Percentiles rank a stretch among this genome's conserved stretches.
Conservation (phyloP, 1,140 invertebrate genomes). For the Apis laboriosa region DNA sequence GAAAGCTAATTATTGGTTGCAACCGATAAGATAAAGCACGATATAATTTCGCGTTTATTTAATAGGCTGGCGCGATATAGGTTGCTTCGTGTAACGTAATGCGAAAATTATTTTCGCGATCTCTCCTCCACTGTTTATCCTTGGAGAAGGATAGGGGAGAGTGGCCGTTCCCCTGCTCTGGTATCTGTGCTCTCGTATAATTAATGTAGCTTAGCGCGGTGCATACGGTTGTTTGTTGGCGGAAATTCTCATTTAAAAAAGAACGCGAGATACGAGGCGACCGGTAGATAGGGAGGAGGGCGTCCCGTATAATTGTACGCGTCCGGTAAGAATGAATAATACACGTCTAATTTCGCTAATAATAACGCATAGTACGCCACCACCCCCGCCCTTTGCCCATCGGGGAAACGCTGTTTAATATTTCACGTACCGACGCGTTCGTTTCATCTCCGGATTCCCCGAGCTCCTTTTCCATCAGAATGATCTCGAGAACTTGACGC, state of each 20-base stretch:
- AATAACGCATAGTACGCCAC: conserved; percentile 19
- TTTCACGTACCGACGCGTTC: conserved; percentile 19
- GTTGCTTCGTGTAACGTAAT: neutral
- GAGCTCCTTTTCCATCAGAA: neutral
- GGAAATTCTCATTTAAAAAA: conserved; percentile 49
- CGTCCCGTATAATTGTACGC: conserved; percentile 37
- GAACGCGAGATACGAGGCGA: conserved; percentile 7
- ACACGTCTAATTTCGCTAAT: conserved; percentile 47
- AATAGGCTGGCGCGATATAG: conserved; percentile 9
- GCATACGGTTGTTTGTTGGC: conserved; percentile 32
- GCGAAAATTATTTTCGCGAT: conserved; percentile 31
- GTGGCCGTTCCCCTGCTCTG: neutral
- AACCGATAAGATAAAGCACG: too few relatives aligned
- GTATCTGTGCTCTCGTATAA: conserved; percentile 7
- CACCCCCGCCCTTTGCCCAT: neutral
- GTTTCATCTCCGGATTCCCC: neutral
- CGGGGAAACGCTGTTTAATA: neutral
- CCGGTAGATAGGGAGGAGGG: neutral
- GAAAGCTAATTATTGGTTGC: too few relatives aligned
- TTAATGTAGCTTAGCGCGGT: conserved; percentile 39
- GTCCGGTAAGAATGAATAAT: conserved; percentile 41
- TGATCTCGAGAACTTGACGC: neutral
- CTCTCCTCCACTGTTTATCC: too few relatives aligned
- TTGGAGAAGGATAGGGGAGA: neutral
- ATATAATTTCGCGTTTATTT: conserved; percentile 22